Evolutionary conservation across 1,140 invertebrate species (phyloP).

Genomic region (Drosophila pseudoananassae): DNA sequence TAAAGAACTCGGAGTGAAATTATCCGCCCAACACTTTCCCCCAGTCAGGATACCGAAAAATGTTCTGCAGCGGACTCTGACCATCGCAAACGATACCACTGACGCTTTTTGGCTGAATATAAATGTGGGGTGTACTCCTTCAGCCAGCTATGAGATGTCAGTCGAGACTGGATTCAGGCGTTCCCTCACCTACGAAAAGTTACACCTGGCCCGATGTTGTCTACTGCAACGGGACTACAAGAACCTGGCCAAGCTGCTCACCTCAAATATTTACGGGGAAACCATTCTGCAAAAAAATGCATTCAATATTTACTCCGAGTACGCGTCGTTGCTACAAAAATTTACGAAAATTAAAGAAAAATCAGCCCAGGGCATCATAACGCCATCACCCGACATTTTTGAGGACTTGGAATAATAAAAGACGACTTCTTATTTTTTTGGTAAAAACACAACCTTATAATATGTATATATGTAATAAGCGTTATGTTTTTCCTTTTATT

Average conservation of each 20-base stretch:
- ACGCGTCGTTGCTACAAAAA: conserved; percentile 9
- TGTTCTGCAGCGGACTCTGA: conserved; percentile 16
- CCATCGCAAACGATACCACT: conserved; percentile 4
- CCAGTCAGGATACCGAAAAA: conserved; percentile 16
- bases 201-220: conserved; percentile 14
- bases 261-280: conserved; percentile 16
- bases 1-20: background rate
- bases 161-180: background rate
- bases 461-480: conserved; percentile 72
- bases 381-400: background rate
- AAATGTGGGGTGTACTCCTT: conserved; percentile 1
- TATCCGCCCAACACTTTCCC: background rate
- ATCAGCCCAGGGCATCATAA: background rate
- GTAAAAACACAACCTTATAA: conserved; percentile 68
- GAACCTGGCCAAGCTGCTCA: conserved; percentile 28
- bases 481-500: conserved; percentile 78
- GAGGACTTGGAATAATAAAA: background rate
- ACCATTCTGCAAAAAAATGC: background rate
- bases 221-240: conserved; percentile 18
- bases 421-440: conserved; percentile 38
- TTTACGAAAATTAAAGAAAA: conserved; percentile 1
- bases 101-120: conserved; percentile 15
- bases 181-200: conserved; percentile 12
- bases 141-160: background rate
- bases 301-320: background rate